Base-by-base conservation (phyloP, 2,797 vertebrate species). In the Melanotaenia nigrans region DNA sequence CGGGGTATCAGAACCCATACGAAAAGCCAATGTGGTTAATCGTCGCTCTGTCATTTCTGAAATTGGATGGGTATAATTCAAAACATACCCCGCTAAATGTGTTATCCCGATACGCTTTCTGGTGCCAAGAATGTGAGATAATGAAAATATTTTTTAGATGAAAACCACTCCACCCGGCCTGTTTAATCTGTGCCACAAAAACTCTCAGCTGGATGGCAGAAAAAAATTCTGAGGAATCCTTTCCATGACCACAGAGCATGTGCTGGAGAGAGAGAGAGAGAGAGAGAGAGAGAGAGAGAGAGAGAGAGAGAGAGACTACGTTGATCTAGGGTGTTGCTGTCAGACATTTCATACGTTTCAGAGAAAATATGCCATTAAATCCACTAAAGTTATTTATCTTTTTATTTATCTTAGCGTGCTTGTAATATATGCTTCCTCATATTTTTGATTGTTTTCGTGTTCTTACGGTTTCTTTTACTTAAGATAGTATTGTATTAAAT, bases 81-180 rank as follows among this genome's bases (percentile, higher is more conserved):
- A 86, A 90, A 81, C 79, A 91, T 78, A 85, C 66, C 74, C 69
- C 28, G 25, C 61, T 73, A 65, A 83, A 68, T 24, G 80, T 82
- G 73, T 79, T 78, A 71, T 81, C 79, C 73, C 28, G 68, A 82
- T 68, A 73, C 61, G 62, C 71, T 67, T 75, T 69, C 63, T 65
- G 63, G 71, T 85, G 86, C 79, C 87, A 90, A 85, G 81, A 90
- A 92, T 87, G 80, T 87, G 85, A 90, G 84, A 92, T 88, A 85
- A 89, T 90, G 85, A 89, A 92, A 92, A 91, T 89, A 91, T 90
- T 84, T 89, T 73, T 87, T 77, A 69, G 77, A 90, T 88, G 81
- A 87, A 88, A 90, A 81, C 70, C 71, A 75, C 71, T 87, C 78
- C 81, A 65, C 78, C 67, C 58, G 40, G 59, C 54, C 66, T 66